A percentile compares a stretch with the other conserved stretches of the same genome.
Evolutionary conservation across 2,888 invertebrate species (phyloP).

Genomic region (Chelonus formosanus): DNA sequence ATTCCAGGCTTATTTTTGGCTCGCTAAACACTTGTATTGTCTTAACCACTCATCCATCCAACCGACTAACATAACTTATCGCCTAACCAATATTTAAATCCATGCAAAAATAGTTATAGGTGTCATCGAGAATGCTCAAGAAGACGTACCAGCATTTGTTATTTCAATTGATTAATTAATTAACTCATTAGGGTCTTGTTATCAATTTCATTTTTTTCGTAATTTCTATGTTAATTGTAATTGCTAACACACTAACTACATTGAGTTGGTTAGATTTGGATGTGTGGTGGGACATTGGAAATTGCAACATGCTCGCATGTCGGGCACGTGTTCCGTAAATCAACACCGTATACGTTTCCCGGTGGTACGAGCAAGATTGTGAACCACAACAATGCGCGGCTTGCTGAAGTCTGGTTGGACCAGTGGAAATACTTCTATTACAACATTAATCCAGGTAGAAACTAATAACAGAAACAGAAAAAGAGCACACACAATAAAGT

Average conservation of each 20-base stretch:
- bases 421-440: conserved; percentile 99
- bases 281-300: conserved; percentile 95
- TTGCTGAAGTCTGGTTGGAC: conserved; percentile 99
- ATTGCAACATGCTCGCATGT: conserved; percentile 95
- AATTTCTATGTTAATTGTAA: conserved; percentile 23
- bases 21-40: conserved; percentile 39
- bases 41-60: conserved; percentile 66
- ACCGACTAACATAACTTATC: conserved; percentile 55
- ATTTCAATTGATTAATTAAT: conserved; percentile 3
- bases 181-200: conserved; percentile 23
- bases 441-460: conserved; percentile 94
- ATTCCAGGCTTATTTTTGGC: conserved; percentile 17
- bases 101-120: conserved; percentile 46
- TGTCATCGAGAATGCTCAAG: conserved; percentile 5
- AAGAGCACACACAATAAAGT: conserved; percentile 24
- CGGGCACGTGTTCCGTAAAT: conserved; percentile 97
- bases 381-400: conserved; percentile 98
- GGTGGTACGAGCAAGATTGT: conserved; percentile 97
- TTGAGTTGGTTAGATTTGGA: conserved; percentile 84
- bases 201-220: conserved; percentile 28
- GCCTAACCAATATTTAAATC: conserved; percentile 23
- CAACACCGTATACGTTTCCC: conserved; percentile 98
- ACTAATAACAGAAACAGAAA: conserved; percentile 49
- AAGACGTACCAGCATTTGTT: neutral
- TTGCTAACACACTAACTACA: conserved; percentile 61